phyloP scores from a whole-genome alignment of 2,888 invertebrate genomes.

The Rhynchonema sp. region DNA sequence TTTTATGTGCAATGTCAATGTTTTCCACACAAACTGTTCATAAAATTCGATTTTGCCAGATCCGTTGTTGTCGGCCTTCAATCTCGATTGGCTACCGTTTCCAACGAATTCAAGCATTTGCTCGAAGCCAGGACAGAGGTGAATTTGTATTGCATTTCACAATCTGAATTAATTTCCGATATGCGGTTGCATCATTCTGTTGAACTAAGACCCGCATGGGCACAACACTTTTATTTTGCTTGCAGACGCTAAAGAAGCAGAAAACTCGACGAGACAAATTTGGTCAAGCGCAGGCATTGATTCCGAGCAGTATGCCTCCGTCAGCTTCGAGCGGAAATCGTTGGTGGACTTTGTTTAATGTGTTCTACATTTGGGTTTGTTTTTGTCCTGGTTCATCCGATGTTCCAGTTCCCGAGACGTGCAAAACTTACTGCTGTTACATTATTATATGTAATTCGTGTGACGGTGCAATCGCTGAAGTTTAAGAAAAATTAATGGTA shows the following conservation, averaged over 20 bases:
- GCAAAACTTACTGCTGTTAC: too few relatives aligned
- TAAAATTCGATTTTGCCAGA: constrained; percentile 34
- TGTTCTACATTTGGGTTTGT: not conserved
- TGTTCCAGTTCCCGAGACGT: too few relatives aligned
- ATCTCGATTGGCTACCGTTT: constrained; percentile 86
- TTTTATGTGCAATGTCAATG: too few relatives aligned
- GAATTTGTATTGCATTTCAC: not conserved
- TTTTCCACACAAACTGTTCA: too few relatives aligned
- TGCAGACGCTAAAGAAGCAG: constrained; percentile 70
- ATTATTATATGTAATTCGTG: too few relatives aligned
- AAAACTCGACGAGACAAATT: constrained; percentile 79
- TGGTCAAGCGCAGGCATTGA: constrained; percentile 23
- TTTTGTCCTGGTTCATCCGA: not conserved
- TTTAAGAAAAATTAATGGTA: too few relatives aligned
- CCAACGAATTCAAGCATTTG: constrained; percentile 88
- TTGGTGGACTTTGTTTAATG: constrained; percentile 11
- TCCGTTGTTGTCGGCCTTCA: constrained; percentile 63
- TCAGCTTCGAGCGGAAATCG: constrained; percentile 29
- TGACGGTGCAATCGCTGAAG: not conserved
- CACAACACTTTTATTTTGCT: not conserved
- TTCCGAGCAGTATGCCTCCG: constrained; percentile 29
- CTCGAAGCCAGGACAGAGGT: constrained; percentile 84
- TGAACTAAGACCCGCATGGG: not conserved
- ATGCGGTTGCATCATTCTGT: not conserved
- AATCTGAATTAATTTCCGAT: not conserved